Base-by-base conservation (phyloP, 2,888 invertebrate species). In the Alitta virens region DNA sequence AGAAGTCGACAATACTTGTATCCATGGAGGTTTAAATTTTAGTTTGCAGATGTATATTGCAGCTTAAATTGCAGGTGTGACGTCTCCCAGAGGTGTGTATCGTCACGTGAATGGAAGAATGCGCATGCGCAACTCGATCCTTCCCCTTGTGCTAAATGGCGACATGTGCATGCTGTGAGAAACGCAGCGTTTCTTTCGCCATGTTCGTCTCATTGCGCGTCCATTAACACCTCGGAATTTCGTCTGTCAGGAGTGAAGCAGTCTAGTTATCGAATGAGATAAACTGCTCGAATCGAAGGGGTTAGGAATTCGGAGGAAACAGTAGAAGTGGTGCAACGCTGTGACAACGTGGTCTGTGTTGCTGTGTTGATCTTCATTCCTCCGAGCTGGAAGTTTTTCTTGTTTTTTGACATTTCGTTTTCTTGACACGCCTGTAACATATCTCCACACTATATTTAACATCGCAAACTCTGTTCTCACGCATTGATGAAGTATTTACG, bases 91-190 rank as follows among this genome's bases (percentile, higher is more conserved):
- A 18, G 18, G 40, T 16, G 54, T 16, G 43, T 40, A 24, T 33
- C 1, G 46, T 57, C 62, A 53, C 57, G 62, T 62, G 57, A 53
- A 40, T 27, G 14, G 16, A 14, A 42, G 14, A n/a, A 23, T 21
- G 68, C 74, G 71, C 76, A 74, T 74, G 76, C 76, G 72, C 67
- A 64, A 14, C 68, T 55, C 58, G 64, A 64, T 67, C 68, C 51
- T 50, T 58, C 62, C 63, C 63, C 66, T 67, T 65, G 68, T 71
- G 66, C 70, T 70, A 73, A n/a, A 76, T 76, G 76, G 76, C 76
- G 76, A 76, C 76, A 76, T 76, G 76, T 76, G 76, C 75, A 73
- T 66, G 52, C 63, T 54, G 63, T 60, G 67, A 67, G 66, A 66
- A 57, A 58, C 42, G 27, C 49, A 61, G 42, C 40, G 40, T 70